phyloP scores from a whole-genome alignment of 1,140 invertebrate genomes.

The Mylabris phalerata region DNA sequence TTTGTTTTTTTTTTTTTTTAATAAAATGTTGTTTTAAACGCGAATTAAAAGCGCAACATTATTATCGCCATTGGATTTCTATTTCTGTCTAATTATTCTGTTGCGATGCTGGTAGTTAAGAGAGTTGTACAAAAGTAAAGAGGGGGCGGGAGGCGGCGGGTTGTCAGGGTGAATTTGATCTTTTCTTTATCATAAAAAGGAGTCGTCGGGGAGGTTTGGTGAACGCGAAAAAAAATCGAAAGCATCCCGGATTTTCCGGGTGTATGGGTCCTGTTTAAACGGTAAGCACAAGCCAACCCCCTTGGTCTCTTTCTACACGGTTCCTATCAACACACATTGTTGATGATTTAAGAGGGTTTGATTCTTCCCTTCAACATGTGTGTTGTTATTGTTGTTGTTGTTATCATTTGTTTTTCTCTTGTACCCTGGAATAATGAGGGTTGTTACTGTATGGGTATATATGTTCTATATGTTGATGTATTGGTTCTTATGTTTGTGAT shows the following conservation, averaged over 20 bases:
- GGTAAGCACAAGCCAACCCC: conserved; percentile 1
- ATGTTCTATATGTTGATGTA: background rate
- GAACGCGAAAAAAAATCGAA: background rate
- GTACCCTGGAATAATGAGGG: conserved; percentile 4
- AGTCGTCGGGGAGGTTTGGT: no score
- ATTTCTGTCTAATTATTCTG: no score
- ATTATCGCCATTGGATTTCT: no score
- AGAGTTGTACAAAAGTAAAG: no score
- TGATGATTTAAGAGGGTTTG: no score
- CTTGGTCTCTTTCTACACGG: background rate
- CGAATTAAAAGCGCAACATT: no score
- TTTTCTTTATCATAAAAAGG: no score
- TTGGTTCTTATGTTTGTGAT: background rate
- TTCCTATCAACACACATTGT: no score
- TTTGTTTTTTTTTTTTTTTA: background rate
- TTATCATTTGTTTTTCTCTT: conserved; percentile 21
- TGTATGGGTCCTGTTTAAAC: background rate
- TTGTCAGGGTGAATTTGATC: no score
- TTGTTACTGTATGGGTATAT: background rate
- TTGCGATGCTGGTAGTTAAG: no score
- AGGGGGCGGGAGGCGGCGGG: no score
- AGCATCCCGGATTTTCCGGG: background rate
- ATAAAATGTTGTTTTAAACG: background rate
- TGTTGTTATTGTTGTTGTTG: conserved; percentile 20
- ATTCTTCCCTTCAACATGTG: no score